Conservation (phyloP, 2,113 vertebrate genomes). For the Bubo scandiacus region DNA sequence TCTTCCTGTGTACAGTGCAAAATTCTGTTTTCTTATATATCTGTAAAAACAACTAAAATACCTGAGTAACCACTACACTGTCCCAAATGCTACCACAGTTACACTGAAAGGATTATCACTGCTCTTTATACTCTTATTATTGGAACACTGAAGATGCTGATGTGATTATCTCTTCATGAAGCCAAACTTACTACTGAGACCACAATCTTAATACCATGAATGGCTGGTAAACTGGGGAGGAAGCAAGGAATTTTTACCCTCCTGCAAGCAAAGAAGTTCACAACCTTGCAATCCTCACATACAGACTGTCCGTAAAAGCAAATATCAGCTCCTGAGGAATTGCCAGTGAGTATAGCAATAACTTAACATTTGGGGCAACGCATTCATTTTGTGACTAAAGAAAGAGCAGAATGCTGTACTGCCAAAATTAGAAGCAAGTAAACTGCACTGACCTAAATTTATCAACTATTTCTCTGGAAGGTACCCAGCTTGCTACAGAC, state of each 20-base stretch:
- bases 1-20: not conserved
- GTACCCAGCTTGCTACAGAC: not conserved
- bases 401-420: not conserved
- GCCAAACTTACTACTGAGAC: not conserved
- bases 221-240: not conserved
- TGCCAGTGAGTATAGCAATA: not conserved
- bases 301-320: not conserved
- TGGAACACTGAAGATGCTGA: not conserved
- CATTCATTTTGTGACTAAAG: not conserved
- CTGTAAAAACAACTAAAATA: not conserved
- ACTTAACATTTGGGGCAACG: not conserved
- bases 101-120: not conserved
- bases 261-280: not conserved
- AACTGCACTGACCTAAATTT: constrained; percentile 1
- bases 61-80: not conserved
- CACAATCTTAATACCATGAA: not conserved
- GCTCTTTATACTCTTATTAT: not conserved
- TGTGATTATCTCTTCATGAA: not conserved
- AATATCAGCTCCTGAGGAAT: not conserved
- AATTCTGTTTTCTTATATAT: not conserved
- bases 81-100: not conserved
- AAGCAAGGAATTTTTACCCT: not conserved
- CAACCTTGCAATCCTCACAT: not conserved
- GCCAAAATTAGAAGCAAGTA: not conserved
- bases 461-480: not conserved